These are phyloP conservation scores for Anoplophora glabripennis DNA, from an alignment of 1,140 invertebrate genomes.

Conservation along the genomic window DNA sequence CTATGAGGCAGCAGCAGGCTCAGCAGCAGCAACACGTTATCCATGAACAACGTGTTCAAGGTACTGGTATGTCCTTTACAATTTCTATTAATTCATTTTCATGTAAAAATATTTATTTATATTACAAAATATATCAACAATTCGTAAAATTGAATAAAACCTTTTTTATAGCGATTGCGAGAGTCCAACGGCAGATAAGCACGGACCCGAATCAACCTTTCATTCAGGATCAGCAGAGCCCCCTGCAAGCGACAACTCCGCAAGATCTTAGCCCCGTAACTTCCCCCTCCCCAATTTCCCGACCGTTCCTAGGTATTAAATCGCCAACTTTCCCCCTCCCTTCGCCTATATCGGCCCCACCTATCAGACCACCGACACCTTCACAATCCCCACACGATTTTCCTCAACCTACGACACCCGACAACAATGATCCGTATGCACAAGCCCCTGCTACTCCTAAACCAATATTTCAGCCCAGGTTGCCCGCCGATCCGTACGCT, in stretches of 20 bases:
- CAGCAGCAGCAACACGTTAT: constrained; percentile 79
- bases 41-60: constrained; percentile 71
- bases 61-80: constrained; percentile 46
- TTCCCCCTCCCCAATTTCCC: constrained; percentile 50
- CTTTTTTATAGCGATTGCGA: constrained; percentile 52
- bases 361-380: constrained; percentile 37
- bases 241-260: constrained; percentile 21
- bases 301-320: constrained; percentile 53
- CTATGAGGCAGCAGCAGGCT: constrained; percentile 72
- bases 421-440: constrained; percentile 22
- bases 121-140: no score
- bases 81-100: background rate
- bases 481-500: constrained; percentile 47
- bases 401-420: constrained; percentile 11
- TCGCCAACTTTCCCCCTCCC: constrained; percentile 43
- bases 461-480: constrained; percentile 22
- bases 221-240: constrained; percentile 49
- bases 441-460: constrained; percentile 29
- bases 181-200: constrained; percentile 57
- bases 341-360: constrained; percentile 29
- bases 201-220: constrained; percentile 49
- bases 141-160: no score
- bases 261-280: constrained; percentile 44
- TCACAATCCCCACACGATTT: constrained; percentile 37
- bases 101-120: no score